A percentile compares a stretch with the other conserved stretches of the same genome.
Evolutionary conservation across 2,113 vertebrate genomes (phyloP).

Genomic region (Hypocryptadius cinnamomeus): DNA sequence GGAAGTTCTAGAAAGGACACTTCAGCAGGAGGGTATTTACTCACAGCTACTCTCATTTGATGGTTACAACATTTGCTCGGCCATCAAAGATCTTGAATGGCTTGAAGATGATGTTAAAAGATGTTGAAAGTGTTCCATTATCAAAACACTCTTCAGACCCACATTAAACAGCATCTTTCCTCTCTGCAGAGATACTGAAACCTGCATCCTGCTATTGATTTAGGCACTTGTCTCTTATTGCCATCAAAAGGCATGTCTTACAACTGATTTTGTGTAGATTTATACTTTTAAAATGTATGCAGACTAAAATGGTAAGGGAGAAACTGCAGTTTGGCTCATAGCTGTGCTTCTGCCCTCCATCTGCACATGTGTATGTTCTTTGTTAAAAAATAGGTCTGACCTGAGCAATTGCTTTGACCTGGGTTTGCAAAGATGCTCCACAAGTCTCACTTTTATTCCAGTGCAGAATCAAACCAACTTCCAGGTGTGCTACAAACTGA

Average conservation of each 20-base stretch:
- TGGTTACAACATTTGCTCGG: not conserved
- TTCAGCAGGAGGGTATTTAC: not conserved
- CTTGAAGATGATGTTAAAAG: not conserved
- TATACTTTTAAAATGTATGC: not conserved
- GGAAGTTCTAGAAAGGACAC: not conserved
- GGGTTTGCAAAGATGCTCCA: not conserved
- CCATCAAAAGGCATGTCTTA: not conserved
- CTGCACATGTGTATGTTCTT: not conserved
- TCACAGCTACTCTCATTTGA: not conserved
- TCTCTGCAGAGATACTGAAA: not conserved
- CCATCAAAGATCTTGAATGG: not conserved
- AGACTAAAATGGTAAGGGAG: not conserved
- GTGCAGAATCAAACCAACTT: not conserved
- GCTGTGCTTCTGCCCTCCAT: not conserved
- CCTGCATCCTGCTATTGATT: not conserved
- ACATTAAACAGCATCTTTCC: not conserved
- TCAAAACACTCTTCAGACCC: not conserved
- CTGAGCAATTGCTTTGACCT: not conserved
- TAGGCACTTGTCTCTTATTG: slow-evolving; percentile 16
- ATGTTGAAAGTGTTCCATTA: not conserved
- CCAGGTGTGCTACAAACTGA: not conserved
- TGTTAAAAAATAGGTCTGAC: not conserved
- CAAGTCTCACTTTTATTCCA: not conserved
- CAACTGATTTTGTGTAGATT: not conserved
- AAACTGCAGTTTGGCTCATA: not conserved